A percentile compares a stretch with the other conserved stretches of the same genome.
phyloP scores from a whole-genome alignment of 2,888 invertebrate species.

The Tolmerus cingulatus region DNA sequence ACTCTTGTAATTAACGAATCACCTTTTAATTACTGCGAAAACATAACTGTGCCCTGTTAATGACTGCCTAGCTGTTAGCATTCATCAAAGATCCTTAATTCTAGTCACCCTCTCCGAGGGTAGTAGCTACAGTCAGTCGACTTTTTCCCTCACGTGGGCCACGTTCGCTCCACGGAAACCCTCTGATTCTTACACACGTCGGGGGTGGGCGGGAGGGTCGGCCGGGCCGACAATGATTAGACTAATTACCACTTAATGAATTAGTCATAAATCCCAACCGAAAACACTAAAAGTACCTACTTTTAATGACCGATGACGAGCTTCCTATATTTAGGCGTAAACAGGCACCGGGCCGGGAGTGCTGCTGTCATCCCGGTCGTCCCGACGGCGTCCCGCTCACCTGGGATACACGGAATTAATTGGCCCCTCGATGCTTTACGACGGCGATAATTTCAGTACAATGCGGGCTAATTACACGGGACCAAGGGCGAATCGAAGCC shows the following conservation, averaged over 20 bases:
- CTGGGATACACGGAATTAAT: slow-evolving; percentile 37
- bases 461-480: slow-evolving; percentile 16
- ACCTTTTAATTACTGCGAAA: neutral
- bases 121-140: neutral
- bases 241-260: slow-evolving; percentile 40
- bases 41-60: slow-evolving; percentile 9
- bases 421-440: slow-evolving; percentile 22
- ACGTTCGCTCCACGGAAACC: neutral
- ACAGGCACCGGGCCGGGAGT: neutral
- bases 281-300: slow-evolving; percentile 22
- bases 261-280: slow-evolving; percentile 33
- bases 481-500: neutral
- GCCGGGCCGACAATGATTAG: slow-evolving; percentile 6
- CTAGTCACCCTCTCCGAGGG: neutral
- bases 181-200: neutral
- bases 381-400: neutral
- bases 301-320: slow-evolving; percentile 31
- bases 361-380: neutral
- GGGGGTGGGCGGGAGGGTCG: neutral
- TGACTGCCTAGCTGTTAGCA: neutral
- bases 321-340: neutral
- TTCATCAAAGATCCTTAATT: slow-evolving; percentile 20
- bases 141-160: neutral
- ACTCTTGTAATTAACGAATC: neutral
- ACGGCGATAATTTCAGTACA: slow-evolving; percentile 23